Conservation (phyloP, 2,888 invertebrate genomes). For the Andrena praecox region DNA sequence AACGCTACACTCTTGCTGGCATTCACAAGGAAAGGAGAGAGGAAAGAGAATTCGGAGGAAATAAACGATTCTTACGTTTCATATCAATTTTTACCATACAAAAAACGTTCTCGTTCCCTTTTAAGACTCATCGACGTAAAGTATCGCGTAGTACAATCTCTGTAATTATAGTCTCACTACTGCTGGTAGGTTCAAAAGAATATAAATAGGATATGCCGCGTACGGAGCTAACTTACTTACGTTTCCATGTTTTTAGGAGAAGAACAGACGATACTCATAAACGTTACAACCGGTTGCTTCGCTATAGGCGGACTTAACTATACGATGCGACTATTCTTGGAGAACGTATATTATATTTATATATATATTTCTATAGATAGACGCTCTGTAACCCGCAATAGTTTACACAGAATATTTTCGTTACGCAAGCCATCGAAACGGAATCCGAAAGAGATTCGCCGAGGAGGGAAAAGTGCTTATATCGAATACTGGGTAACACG, state of each 20-base stretch:
- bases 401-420: constrained; percentile 21
- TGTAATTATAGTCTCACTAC: constrained; percentile 43
- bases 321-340: constrained; percentile 5
- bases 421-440: constrained; percentile 4
- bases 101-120: constrained; percentile 14
- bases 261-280: constrained; percentile 9
- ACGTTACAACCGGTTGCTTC: constrained; percentile 13
- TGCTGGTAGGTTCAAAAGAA: constrained; percentile 15
- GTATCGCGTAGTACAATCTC: constrained; percentile 40
- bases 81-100: constrained; percentile 6
- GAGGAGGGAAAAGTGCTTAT: not conserved
- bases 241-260: not conserved
- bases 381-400: constrained; percentile 21
- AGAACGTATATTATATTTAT: constrained; percentile 26
- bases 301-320: constrained; percentile 15
- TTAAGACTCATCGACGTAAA: constrained; percentile 17
- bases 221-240: not conserved
- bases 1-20: constrained; percentile 15
- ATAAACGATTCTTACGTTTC: constrained; percentile 1
- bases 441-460: constrained; percentile 36
- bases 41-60: constrained; percentile 3
- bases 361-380: constrained; percentile 50
- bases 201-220: not conserved
- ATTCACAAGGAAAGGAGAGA: not conserved
- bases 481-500: not conserved